These are phyloP conservation scores for Lindbergichthys nudifrons DNA, from an alignment of 2,797 vertebrate genomes.

Conservation along the genomic window DNA sequence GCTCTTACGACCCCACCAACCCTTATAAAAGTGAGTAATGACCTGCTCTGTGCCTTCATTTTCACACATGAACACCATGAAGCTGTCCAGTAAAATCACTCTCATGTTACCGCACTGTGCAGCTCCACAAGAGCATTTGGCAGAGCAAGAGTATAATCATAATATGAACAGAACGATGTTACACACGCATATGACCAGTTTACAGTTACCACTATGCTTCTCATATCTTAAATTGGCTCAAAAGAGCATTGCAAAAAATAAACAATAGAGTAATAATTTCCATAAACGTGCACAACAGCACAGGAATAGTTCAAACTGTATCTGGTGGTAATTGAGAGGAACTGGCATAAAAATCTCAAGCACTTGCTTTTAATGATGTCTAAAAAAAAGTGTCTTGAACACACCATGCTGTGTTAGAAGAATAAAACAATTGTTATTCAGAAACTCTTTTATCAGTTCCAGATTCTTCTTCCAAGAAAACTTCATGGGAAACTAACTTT, in stretches of 20 bases:
- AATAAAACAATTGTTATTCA: not conserved
- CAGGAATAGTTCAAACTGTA: not conserved
- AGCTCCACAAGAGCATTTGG: conserved; percentile 24
- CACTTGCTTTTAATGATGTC: not conserved
- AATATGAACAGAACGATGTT: not conserved
- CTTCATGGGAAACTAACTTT: not conserved
- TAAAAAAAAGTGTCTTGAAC: not conserved
- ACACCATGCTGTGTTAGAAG: not conserved
- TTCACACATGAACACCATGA: conserved; percentile 30
- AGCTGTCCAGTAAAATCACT: conserved; percentile 31
- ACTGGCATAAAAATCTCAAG: not conserved
- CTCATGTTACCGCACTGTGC: conserved; percentile 2
- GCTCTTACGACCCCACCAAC: not conserved
- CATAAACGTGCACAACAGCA: not conserved
- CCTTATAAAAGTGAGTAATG: not conserved
- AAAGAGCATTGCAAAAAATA: not conserved
- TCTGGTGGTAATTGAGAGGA: not conserved
- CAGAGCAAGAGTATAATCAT: conserved; percentile 7
- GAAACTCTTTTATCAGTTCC: not conserved
- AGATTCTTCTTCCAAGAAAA: not conserved
- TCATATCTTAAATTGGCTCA: not conserved
- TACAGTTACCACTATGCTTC: conserved; percentile 4
- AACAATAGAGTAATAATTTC: not conserved
- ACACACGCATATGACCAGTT: conserved; percentile 22
- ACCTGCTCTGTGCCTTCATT: not conserved